Percentiles rank a stretch among this genome's conserved stretches.
These are phyloP conservation scores for Pollenia amentaria DNA, from an alignment of 2,888 invertebrate genomes.

Conservation along the genomic window DNA sequence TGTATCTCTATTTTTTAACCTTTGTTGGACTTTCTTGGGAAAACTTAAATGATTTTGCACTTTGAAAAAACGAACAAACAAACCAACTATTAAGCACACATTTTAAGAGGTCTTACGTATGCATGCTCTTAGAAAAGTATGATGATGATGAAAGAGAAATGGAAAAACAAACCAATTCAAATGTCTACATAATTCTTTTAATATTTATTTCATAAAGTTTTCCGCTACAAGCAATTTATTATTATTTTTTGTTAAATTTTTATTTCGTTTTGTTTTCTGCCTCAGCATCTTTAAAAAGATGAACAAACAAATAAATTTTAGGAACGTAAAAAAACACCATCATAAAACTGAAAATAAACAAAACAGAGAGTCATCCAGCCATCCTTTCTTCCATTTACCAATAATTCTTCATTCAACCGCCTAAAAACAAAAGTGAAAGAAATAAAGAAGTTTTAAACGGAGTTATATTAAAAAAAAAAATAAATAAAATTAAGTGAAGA, in stretches of 20 bases:
- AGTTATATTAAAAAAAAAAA: neutral
- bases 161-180: neutral
- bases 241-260: constrained; percentile 10
- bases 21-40: no score
- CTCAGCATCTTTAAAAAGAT: neutral
- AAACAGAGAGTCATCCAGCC: neutral
- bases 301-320: constrained; percentile 28
- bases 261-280: neutral
- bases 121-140: no score
- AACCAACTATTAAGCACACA: neutral
- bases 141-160: neutral
- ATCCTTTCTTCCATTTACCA: neutral
- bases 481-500: no score
- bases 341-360: constrained; percentile 37
- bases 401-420: no score
- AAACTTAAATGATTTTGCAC: no score
- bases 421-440: constrained; percentile 35
- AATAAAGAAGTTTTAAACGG: constrained; percentile 29
- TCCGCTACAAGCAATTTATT: constrained; percentile 14
- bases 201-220: constrained; percentile 34
- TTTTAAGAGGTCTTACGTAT: no score
- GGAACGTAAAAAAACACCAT: constrained; percentile 23
- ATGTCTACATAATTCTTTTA: constrained; percentile 10
- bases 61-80: no score
- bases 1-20: no score